Conservation (phyloP, 2,113 vertebrate genomes). For the Puntigrus tetrazona region DNA sequence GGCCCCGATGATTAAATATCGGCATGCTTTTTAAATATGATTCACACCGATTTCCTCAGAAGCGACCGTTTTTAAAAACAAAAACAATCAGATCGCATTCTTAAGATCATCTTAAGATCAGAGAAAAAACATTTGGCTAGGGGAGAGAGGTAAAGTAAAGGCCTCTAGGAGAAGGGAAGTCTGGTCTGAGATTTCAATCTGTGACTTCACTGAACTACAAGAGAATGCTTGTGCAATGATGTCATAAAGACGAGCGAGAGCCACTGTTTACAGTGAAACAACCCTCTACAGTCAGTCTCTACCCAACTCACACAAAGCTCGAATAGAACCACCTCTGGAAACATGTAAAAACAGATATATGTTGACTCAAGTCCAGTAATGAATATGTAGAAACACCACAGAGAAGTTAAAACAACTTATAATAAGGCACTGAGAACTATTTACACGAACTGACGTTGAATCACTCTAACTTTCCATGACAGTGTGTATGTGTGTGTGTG, state of each 20-base stretch:
- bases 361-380: slow-evolving; percentile 24
- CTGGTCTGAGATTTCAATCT: slow-evolving; percentile 18
- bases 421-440: slow-evolving; percentile 18
- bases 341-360: slow-evolving; percentile 33
- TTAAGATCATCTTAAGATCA: not conserved
- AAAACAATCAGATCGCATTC: not conserved
- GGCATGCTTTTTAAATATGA: not conserved
- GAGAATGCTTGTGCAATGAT: slow-evolving; percentile 21
- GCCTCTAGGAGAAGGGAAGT: not conserved
- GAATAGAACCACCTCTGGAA: slow-evolving; percentile 1
- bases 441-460: slow-evolving; percentile 24
- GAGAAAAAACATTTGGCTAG: not conserved
- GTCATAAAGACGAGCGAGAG: slow-evolving; percentile 4
- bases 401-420: slow-evolving; percentile 21
- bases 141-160: not conserved
- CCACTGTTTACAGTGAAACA: slow-evolving; percentile 21
- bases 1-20: not conserved
- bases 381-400: slow-evolving; percentile 30
- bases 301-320: not conserved
- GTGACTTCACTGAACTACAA: slow-evolving; percentile 20
- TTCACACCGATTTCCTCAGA: not conserved
- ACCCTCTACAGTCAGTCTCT: not conserved
- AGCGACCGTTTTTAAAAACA: not conserved
- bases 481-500: not conserved
- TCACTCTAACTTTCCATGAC: slow-evolving; percentile 29